These are phyloP conservation scores for Ormyrus labotus DNA, from an alignment of 2,888 invertebrate species.

Conservation along the genomic window DNA sequence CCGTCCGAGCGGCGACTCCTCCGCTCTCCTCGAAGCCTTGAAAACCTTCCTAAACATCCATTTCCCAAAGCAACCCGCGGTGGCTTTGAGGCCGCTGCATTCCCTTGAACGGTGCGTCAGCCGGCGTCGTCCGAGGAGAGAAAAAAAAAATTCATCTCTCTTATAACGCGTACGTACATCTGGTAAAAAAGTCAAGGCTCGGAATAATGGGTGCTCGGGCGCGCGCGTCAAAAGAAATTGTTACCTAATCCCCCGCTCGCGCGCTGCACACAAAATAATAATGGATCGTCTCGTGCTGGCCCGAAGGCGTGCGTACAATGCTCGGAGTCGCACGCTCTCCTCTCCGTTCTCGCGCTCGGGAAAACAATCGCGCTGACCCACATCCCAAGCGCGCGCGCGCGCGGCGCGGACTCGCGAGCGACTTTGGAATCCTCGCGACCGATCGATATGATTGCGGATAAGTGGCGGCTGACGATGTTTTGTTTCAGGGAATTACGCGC, in stretches of 20 bases:
- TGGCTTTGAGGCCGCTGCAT: too few species aligned
- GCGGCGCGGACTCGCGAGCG: neutral
- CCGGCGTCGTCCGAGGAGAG: too few species aligned
- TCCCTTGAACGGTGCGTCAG: too few species aligned
- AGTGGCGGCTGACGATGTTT: neutral
- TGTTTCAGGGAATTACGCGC: too few species aligned
- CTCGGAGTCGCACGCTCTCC: neutral
- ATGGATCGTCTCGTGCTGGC: constrained; percentile 16
- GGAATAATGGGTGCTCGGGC: neutral
- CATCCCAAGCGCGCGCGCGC: neutral
- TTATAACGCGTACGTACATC: neutral
- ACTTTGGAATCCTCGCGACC: constrained; percentile 7
- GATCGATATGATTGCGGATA: constrained; percentile 1
- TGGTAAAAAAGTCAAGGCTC: constrained; percentile 36
- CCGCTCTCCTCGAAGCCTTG: too few species aligned
- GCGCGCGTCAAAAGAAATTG: constrained; percentile 5
- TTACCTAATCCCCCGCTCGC: constrained; percentile 42
- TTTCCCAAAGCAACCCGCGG: too few species aligned
- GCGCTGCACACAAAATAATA: constrained; percentile 10
- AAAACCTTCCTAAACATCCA: too few species aligned
- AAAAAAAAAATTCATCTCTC: too few species aligned
- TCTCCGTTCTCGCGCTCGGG: neutral
- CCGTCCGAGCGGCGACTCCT: too few species aligned
- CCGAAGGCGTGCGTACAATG: neutral
- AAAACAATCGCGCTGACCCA: constrained; percentile 8